These are phyloP conservation scores for Globicephala melas DNA, from an alignment of 2,113 vertebrate genomes.

Conservation along the genomic window DNA sequence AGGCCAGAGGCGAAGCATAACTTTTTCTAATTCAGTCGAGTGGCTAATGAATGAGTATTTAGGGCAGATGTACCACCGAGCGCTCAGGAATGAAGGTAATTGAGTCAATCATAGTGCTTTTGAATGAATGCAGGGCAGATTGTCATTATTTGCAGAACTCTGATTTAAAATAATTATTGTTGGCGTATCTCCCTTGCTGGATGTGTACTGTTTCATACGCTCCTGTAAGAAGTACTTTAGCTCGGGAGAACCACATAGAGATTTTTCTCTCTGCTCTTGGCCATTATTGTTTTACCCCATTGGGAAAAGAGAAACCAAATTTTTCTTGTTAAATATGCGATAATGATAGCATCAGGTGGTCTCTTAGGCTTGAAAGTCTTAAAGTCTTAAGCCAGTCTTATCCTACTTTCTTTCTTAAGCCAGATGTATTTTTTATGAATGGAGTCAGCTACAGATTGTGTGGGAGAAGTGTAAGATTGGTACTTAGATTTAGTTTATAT, in stretches of 20 bases:
- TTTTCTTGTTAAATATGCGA: slow-evolving; percentile 23
- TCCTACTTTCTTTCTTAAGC: background rate
- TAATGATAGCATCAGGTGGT: background rate
- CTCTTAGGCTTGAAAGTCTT: background rate
- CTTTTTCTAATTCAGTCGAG: slow-evolving; percentile 46
- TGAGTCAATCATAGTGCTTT: slow-evolving; percentile 71
- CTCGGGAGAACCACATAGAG: background rate
- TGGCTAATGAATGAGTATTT: slow-evolving; percentile 51
- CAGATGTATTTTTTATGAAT: background rate
- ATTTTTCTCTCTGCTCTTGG: slow-evolving; percentile 3
- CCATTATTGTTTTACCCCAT: background rate
- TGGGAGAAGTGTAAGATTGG: background rate
- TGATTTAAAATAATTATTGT: slow-evolving; percentile 74
- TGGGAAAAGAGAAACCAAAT: background rate
- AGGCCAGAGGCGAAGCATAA: slow-evolving; percentile 30
- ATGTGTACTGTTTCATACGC: background rate
- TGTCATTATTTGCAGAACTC: slow-evolving; percentile 71
- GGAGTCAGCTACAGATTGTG: background rate
- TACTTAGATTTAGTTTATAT: background rate
- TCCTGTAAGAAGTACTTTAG: background rate
- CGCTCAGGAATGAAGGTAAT: slow-evolving; percentile 70
- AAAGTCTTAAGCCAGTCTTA: background rate
- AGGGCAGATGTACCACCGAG: slow-evolving; percentile 10
- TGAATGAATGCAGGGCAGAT: slow-evolving; percentile 69
- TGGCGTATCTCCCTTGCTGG: slow-evolving; percentile 56